phyloP scores from a whole-genome alignment of 1,140 invertebrate genomes.

The Choristoneura fumiferana region DNA sequence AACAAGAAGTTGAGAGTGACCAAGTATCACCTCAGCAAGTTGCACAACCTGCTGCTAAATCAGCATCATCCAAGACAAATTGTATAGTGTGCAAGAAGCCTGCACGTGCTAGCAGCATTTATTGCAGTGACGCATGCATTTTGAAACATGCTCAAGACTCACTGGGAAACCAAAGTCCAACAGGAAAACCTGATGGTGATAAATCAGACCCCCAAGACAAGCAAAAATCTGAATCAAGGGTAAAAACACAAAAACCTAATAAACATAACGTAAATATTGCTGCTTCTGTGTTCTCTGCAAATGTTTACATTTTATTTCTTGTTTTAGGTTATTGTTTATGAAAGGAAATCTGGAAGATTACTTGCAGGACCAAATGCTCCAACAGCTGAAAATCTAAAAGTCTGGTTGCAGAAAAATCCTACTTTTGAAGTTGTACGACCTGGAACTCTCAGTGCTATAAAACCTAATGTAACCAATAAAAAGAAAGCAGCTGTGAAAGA shows the following conservation, averaged over 20 bases:
- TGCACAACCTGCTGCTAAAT: constrained; percentile 36
- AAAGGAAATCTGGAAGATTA: constrained; percentile 87
- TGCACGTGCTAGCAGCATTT: constrained; percentile 85
- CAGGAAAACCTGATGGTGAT: constrained; percentile 42
- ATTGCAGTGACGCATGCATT: constrained; percentile 94
- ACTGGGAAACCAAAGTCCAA: constrained; percentile 72
- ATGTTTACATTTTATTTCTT: constrained; percentile 10
- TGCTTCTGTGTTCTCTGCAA: too few relatives aligned
- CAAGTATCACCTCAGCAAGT: constrained; percentile 11
- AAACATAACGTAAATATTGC: too few relatives aligned
- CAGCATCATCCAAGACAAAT: constrained; percentile 63
- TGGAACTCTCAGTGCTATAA: constrained; percentile 75
- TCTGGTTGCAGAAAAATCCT: constrained; percentile 92
- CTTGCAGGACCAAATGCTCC: constrained; percentile 88
- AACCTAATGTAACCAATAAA: constrained; percentile 50
- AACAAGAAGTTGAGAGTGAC: constrained; percentile 32
- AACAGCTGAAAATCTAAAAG: constrained; percentile 85
- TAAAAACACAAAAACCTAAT: constrained; percentile 55
- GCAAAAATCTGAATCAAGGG: constrained; percentile 75
- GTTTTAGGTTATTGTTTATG: constrained; percentile 86
- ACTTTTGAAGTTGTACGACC: constrained; percentile 89
- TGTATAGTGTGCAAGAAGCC: constrained; percentile 88
- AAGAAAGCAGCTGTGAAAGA: constrained; percentile 41
- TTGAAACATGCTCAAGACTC: constrained; percentile 89
- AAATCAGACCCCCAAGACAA: constrained; percentile 53